Evolutionary conservation across 2,797 vertebrate species (phyloP), one percentile per base, ranked within the genome.

Genomic region (Arrhamphus sclerolepis): DNA sequence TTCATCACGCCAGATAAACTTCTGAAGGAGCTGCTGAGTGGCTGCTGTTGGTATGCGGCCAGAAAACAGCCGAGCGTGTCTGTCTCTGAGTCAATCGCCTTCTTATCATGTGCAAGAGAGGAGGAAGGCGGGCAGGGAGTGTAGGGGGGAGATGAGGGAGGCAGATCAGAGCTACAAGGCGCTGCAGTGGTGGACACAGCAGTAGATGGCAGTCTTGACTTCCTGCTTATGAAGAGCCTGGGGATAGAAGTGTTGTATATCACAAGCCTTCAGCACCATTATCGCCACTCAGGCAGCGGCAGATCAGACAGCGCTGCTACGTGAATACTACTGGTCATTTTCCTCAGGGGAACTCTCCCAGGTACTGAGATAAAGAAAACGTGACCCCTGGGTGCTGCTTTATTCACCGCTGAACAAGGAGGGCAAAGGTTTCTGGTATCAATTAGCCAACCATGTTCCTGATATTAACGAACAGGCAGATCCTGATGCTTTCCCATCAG

Each of bases 161-260:
- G 77, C 46, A 48, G 75, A 72, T 73, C 67, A 31, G 77, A 80
- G 67, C 59, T 56, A 72, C 77, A 65, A 68, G 75, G 75, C 73
- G 86, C 84, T 80, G 80, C 72, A 84, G 89, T 59, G 81, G 78
- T 75, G 80, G 91, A 87, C 69, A 92, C 73, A 93, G 93, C 95
- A 95, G 95, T 91, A 97, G 95, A 94, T 96, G 96, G 95, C 95
- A 97, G 94, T 95, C 93, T 96, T 94, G 93, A 92, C 95, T 94
- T 93, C 91, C 91, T 79, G 77, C 82, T 68, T 62, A 44, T 83
- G 72, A 76, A 47, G 73, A 57, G 81, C 72, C 72, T 0, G 38
- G 50, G 80, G 82, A 74, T 21, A 54, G 62, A 62, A 78, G 86
- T 78, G 79, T 84, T 88, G 78, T 48, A 68, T 81, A 81, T 84